phyloP scores from a whole-genome alignment of 1,140 invertebrate genomes.

The Calliphora vicina region DNA sequence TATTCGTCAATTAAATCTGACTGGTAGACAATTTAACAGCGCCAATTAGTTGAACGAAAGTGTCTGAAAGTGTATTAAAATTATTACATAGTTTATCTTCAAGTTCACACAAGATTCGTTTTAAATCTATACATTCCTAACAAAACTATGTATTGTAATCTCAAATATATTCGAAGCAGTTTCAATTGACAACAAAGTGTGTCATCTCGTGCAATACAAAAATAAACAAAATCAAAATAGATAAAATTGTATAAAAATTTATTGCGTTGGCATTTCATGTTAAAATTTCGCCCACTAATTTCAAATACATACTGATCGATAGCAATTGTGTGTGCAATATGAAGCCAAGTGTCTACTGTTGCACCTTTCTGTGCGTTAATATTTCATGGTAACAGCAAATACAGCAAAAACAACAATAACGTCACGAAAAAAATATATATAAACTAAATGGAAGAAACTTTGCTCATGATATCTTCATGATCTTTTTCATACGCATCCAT shows the following conservation, averaged over 20 bases:
- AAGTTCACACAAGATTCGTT: too few relatives aligned
- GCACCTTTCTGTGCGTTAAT: background rate
- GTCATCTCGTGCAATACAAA: background rate
- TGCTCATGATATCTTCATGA: background rate
- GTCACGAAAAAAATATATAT: background rate
- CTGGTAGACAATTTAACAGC: too few relatives aligned
- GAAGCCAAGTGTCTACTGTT: background rate
- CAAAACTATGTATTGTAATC: too few relatives aligned
- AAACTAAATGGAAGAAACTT: background rate
- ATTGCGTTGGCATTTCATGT: slow-evolving; percentile 18
- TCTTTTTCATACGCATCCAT: background rate
- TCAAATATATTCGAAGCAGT: too few relatives aligned
- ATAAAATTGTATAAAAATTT: background rate
- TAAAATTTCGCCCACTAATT: slow-evolving; percentile 22
- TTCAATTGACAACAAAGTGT: background rate
- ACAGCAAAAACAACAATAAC: background rate
- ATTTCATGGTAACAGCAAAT: background rate
- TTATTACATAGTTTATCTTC: too few relatives aligned
- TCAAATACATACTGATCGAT: background rate
- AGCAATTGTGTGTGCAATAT: background rate
- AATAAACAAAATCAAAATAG: too few relatives aligned
- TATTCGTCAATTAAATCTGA: too few relatives aligned
- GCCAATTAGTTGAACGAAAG: background rate
- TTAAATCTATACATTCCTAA: too few relatives aligned
- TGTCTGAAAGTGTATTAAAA: background rate